phyloP scores from a whole-genome alignment of 2,888 invertebrate genomes.

The Lepidocyrtinus sp. region DNA sequence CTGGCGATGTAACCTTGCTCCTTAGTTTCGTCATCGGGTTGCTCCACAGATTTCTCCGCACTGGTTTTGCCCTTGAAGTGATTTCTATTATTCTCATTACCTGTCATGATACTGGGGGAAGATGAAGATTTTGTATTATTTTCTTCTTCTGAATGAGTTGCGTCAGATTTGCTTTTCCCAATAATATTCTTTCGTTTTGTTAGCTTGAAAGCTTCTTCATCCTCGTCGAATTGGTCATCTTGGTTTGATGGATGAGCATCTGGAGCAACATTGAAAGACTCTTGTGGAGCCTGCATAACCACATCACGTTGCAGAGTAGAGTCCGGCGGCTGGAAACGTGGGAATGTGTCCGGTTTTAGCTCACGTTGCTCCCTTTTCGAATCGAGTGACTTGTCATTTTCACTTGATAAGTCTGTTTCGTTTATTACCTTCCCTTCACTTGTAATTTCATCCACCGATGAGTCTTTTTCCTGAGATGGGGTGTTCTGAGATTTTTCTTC shows the following conservation, averaged over 20 bases:
- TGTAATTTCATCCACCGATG: too few species aligned
- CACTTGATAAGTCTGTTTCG: background rate
- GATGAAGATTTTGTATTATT: background rate
- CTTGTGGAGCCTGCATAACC: background rate
- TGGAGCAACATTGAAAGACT: too few species aligned
- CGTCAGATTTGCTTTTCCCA: background rate
- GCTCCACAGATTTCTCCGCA: constrained; percentile 33
- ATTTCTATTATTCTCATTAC: constrained; percentile 42
- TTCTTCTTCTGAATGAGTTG: background rate
- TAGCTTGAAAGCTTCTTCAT: background rate
- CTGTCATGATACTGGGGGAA: constrained; percentile 9
- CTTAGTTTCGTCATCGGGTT: constrained; percentile 18
- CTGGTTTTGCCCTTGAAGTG: constrained; percentile 35
- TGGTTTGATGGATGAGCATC: too few species aligned
- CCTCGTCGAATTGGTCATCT: constrained; percentile 14
- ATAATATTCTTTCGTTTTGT: constrained; percentile 5
- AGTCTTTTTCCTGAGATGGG: too few species aligned
- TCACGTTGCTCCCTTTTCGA: constrained; percentile 36
- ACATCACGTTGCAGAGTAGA: constrained; percentile 8
- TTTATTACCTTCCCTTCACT: too few species aligned
- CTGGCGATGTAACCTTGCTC: too few species aligned
- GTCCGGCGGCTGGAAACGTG: background rate
- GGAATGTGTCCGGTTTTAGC: background rate
- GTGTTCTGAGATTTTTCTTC: too few species aligned
- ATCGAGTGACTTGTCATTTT: background rate